Evolutionary conservation across 1,140 invertebrate genomes (phyloP), one percentile per base, ranked within the genome.

Genomic region (Sinella curviseta): DNA sequence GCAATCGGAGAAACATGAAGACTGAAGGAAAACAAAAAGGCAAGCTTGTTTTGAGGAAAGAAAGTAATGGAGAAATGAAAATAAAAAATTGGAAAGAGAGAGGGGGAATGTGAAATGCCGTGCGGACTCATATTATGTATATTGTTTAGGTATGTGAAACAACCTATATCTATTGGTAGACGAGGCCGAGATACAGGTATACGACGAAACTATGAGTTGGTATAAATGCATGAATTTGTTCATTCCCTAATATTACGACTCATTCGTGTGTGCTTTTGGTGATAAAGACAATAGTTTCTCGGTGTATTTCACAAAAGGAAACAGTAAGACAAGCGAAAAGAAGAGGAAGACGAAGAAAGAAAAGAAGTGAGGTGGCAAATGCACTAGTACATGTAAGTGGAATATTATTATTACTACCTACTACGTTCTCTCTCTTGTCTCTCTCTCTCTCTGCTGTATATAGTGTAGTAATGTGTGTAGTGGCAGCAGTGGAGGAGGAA

Each of bases 261-360:
- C 57, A 60, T 60, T 60, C 57, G 57, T 60, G 57, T 60, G 57
- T 60, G 24, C 4, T 60, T n/a, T n/a, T 60, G 57, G 57, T 60
- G 57, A 60, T 60, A 60, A 60, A 60, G 57, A 60, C 57, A 60
- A 60, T 60, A 60, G 57, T 60, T 60, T 60, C 24, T 60, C 57
- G 57, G 14, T 26, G 24, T 60, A 12, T 26, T 60, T 26, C 57
- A 60, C 57, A 60, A 60, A 60, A 26, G 57, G 57, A 60, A 60
- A 12, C 24, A n/a, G 57, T 48, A 48, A 48, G 39, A 48, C 39
- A 48, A 48, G 39, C 8, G 20, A 48, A 48, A 48, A 48, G 39
- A 12, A 48, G 39, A 8, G 20, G 20, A 8, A n/a, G 57, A 26
- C 39, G 17, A 48, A 17, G 17, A 60, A 26, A 26, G 57, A 16